phyloP scores from a whole-genome alignment of 2,113 vertebrate species.

The Gnathonemus echidnorhynchus region DNA sequence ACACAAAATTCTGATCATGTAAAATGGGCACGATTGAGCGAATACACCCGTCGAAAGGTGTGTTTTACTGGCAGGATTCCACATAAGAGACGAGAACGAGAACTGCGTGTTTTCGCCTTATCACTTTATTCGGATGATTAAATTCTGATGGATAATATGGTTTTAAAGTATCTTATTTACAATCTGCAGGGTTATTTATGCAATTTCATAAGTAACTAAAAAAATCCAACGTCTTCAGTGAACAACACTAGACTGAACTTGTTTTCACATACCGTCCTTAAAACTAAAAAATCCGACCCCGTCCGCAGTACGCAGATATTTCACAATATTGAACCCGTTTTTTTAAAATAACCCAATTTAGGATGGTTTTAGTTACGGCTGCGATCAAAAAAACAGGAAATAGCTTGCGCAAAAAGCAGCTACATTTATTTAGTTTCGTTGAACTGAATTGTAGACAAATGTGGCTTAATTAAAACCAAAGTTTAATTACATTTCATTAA shows the following conservation, averaged over 20 bases:
- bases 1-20: neutral
- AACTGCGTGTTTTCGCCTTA: neutral
- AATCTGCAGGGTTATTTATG: neutral
- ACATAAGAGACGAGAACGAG: neutral
- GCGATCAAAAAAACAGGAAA: neutral
- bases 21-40: neutral
- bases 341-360: neutral
- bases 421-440: neutral
- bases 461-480: constrained; percentile 17
- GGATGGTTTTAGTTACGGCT: neutral
- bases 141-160: neutral
- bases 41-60: neutral
- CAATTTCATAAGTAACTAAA: neutral
- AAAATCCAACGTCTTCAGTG: neutral
- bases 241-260: neutral
- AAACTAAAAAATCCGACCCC: neutral
- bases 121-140: neutral
- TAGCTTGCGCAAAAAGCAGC: neutral
- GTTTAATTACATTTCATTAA: constrained; percentile 19
- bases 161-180: neutral
- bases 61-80: neutral
- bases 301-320: neutral
- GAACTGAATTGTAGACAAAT: neutral
- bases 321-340: neutral
- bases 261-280: neutral